These are phyloP conservation scores for Athripsodes cinereus DNA, from an alignment of 2,888 invertebrate species.

Conservation along the genomic window DNA sequence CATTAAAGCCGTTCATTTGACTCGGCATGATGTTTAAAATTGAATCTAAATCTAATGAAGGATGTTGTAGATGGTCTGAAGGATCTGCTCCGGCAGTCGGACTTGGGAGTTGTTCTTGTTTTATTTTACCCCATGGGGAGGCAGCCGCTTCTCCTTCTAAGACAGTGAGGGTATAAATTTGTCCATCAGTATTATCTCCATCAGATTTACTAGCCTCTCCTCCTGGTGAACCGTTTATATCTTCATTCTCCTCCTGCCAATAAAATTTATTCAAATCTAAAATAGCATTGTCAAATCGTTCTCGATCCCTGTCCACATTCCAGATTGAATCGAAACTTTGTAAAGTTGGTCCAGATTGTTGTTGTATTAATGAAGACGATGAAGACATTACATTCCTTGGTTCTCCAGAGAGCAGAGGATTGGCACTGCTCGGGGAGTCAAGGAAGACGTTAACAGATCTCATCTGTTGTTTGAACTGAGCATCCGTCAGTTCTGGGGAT, in stretches of 20 bases:
- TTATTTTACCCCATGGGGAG: conserved; percentile 59
- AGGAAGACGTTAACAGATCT: conserved; percentile 62
- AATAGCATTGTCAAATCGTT: conserved; percentile 66
- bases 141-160: conserved; percentile 67
- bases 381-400: conserved; percentile 36
- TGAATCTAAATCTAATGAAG: conserved; percentile 70
- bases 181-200: conserved; percentile 65
- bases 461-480: conserved; percentile 63
- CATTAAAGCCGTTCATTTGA: conserved; percentile 55
- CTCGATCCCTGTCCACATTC: conserved; percentile 67
- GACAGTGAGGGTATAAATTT: conserved; percentile 81
- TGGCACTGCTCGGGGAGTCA: conserved; percentile 51
- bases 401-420: conserved; percentile 47
- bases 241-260: conserved; percentile 63
- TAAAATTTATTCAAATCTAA: conserved; percentile 80
- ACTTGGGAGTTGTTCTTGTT: conserved; percentile 59
- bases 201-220: conserved; percentile 46
- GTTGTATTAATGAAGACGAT: conserved; percentile 41
- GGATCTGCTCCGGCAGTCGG: conserved; percentile 45
- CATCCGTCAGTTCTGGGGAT: conserved; percentile 69
- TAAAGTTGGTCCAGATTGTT: conserved; percentile 38
- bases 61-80: conserved; percentile 51
- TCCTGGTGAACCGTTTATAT: conserved; percentile 44
- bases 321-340: conserved; percentile 57
- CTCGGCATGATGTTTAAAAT: conserved; percentile 67